Evolutionary conservation across 37 sponge, comb jelly and placozoan genomes (phyloP).

Genomic region (Spongilla lacustris): DNA sequence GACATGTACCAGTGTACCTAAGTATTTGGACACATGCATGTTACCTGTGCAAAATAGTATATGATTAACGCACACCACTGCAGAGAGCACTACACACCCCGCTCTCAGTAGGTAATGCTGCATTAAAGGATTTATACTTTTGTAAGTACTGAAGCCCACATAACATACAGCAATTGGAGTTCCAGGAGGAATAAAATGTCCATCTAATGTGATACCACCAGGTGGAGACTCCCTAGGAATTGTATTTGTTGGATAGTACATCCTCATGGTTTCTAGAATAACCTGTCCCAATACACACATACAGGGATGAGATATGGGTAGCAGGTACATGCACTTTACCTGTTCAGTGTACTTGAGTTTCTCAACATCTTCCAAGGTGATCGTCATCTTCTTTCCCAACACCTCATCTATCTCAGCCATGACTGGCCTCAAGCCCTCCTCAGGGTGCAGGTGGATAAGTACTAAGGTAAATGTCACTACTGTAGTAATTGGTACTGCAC

Average conservation of each 20-base stretch:
- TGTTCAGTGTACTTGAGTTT: slow-evolving; percentile 7
- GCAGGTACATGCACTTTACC: too few relatives aligned
- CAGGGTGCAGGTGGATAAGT: background rate
- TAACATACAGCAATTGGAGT: slow-evolving; percentile 18
- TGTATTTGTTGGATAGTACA: slow-evolving; percentile 10
- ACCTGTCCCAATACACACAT: slow-evolving; percentile 5
- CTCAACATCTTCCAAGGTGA: background rate
- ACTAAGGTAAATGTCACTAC: background rate
- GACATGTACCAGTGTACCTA: too few relatives aligned
- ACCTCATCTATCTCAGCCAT: background rate
- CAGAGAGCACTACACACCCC: too few relatives aligned
- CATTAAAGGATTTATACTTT: too few relatives aligned
- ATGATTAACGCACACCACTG: too few relatives aligned
- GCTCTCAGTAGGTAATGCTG: too few relatives aligned
- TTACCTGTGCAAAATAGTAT: too few relatives aligned
- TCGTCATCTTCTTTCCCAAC: too few relatives aligned
- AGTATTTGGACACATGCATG: too few relatives aligned
- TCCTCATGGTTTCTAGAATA: slow-evolving; percentile 17
- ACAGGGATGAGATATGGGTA: background rate
- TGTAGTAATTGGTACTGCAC: background rate
- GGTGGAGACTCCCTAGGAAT: background rate
- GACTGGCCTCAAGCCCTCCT: background rate
- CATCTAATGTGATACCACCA: background rate
- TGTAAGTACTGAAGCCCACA: too few relatives aligned
- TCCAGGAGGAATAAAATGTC: too few relatives aligned